These are phyloP conservation scores for Selenia dentaria DNA, from an alignment of 2,888 invertebrate species.

Conservation along the genomic window DNA sequence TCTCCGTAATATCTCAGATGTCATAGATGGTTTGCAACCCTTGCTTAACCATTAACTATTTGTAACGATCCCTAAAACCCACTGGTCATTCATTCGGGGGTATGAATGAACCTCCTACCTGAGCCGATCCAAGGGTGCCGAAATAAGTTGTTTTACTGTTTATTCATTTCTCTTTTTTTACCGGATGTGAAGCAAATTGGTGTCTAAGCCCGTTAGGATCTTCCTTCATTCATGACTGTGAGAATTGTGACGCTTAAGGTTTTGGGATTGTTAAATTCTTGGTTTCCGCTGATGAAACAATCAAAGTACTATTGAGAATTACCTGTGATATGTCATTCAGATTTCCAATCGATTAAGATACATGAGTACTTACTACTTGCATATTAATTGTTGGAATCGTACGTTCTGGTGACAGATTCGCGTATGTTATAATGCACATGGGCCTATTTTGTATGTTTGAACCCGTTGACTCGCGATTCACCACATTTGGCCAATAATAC, in stretches of 20 bases:
- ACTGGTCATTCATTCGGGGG: conserved; percentile 66
- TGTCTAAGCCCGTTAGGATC: conserved; percentile 66
- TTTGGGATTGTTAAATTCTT: not conserved
- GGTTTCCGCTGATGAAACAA: not conserved
- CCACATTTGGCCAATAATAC: no score
- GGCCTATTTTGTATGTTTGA: no score
- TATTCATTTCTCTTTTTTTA: conserved; percentile 49
- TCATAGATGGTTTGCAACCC: no score
- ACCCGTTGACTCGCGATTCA: no score
- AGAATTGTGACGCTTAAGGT: conserved; percentile 27
- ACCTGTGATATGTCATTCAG: no score
- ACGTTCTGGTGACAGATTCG: no score
- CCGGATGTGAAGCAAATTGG: conserved; percentile 76
- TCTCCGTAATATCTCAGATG: no score
- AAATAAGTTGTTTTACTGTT: conserved; percentile 52
- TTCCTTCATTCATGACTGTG: conserved; percentile 42
- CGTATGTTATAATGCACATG: no score
- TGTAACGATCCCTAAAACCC: conserved; percentile 41
- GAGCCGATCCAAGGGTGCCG: conserved; percentile 49
- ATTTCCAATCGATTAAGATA: no score
- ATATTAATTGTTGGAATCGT: no score
- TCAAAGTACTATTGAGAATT: not conserved
- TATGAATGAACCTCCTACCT: conserved; percentile 72
- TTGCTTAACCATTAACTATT: no score
- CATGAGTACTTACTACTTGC: no score